A percentile compares a stretch with the other conserved stretches of the same genome.
Evolutionary conservation across 2,888 invertebrate genomes (phyloP).

Genomic region (Eretmocerus hayati): DNA sequence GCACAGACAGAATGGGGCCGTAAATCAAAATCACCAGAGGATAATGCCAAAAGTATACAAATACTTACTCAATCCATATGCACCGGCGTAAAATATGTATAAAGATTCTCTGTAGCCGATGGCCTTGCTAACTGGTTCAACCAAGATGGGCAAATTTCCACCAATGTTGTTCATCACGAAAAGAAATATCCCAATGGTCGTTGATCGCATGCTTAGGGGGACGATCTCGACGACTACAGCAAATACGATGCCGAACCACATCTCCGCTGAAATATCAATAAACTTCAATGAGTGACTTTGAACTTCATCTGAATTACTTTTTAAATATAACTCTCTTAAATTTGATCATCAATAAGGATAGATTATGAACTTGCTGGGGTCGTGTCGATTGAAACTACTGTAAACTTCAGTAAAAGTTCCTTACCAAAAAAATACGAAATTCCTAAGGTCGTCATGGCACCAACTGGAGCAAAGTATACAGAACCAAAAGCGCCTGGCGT

Average conservation of each 20-base stretch:
- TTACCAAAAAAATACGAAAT: conserved; percentile 82
- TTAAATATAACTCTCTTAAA: not conserved
- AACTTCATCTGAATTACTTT: not conserved
- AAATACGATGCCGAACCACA: conserved; percentile 92
- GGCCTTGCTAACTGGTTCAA: conserved; percentile 75
- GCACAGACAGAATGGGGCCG: too few relatives aligned
- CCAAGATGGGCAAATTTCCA: conserved; percentile 80
- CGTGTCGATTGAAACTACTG: too few relatives aligned
- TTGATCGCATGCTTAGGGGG: conserved; percentile 72
- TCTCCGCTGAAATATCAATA: conserved; percentile 61
- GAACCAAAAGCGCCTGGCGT: conserved; percentile 82
- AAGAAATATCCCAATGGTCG: conserved; percentile 78
- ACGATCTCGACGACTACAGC: conserved; percentile 86
- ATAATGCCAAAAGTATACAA: too few relatives aligned
- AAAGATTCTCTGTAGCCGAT: conserved; percentile 78
- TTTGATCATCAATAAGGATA: not conserved
- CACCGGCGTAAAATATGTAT: conserved; percentile 83
- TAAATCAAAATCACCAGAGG: too few relatives aligned
- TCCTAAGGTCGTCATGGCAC: conserved; percentile 84
- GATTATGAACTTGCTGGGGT: not conserved
- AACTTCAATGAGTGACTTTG: not conserved
- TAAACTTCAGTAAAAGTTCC: conserved; percentile 30
- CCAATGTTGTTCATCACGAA: conserved; percentile 92
- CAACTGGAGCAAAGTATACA: conserved; percentile 71
- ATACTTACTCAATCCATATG: conserved; percentile 74